Evolutionary conservation across 2,113 vertebrate genomes (phyloP).

Genomic region (Trematomus loennbergii): DNA sequence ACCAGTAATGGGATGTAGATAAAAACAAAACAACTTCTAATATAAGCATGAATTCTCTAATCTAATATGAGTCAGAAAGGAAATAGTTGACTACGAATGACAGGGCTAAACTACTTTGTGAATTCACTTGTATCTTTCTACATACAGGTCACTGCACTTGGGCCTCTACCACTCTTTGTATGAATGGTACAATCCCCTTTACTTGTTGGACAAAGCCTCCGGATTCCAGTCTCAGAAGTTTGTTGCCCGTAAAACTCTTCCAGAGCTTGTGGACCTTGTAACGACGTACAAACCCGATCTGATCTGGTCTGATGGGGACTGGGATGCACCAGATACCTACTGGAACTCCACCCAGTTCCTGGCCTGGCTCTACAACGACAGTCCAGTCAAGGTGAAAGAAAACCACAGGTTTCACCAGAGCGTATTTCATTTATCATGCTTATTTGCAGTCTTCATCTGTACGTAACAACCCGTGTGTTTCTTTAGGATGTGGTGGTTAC

Average conservation of each 20-base stretch:
- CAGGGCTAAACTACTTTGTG: neutral
- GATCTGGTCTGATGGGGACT: constrained; percentile 97
- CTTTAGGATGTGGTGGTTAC: constrained; percentile 88
- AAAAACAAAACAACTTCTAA: neutral
- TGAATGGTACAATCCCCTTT: constrained; percentile 92
- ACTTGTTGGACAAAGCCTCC: constrained; percentile 84
- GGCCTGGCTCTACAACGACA: constrained; percentile 97
- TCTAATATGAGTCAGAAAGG: neutral
- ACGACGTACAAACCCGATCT: constrained; percentile 89
- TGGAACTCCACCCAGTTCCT: constrained; percentile 96
- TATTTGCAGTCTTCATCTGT: neutral
- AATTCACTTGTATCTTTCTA: neutral
- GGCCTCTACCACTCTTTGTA: constrained; percentile 91
- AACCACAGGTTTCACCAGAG: neutral
- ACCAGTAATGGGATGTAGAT: too few species aligned
- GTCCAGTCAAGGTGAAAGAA: constrained; percentile 90
- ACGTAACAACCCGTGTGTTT: neutral
- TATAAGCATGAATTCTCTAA: too few species aligned
- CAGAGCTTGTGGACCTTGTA: constrained; percentile 85
- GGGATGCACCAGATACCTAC: constrained; percentile 93
- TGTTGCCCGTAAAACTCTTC: constrained; percentile 84
- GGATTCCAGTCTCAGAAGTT: constrained; percentile 89
- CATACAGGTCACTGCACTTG: constrained; percentile 84
- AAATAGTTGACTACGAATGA: neutral
- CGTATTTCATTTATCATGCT: neutral